Percentiles rank a stretch among this genome's conserved stretches.
Conservation (phyloP, 2,113 vertebrate species). For the Sardina pilchardus region DNA sequence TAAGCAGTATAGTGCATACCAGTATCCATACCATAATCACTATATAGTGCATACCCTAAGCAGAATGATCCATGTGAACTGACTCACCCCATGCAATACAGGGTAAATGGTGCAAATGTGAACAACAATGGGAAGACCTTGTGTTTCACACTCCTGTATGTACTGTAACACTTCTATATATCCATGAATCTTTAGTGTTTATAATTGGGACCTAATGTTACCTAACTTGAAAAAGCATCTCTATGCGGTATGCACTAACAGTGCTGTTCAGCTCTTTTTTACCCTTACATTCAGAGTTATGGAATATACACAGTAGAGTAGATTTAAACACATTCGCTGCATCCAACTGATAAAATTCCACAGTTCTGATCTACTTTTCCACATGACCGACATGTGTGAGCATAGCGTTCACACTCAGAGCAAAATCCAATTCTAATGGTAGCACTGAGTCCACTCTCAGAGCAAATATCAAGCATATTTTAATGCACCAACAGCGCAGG, state of each 20-base stretch:
- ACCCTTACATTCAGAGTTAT: neutral
- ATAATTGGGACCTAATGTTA: neutral
- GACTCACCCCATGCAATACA: neutral
- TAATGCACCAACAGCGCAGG: too few species aligned
- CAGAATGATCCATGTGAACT: neutral
- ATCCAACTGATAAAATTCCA: neutral
- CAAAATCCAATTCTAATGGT: neutral
- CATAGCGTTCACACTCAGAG: neutral
- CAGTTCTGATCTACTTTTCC: neutral
- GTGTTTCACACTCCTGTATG: neutral
- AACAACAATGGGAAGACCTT: neutral
- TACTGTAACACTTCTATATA: too few species aligned
- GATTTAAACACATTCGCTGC: neutral
- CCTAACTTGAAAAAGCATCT: too few species aligned
- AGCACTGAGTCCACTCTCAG: neutral
- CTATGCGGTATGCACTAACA: too few species aligned
- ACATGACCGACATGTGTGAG: neutral
- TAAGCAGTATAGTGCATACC: too few species aligned
- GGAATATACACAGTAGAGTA: neutral
- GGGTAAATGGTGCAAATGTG: neutral
- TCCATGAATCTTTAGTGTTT: too few species aligned
- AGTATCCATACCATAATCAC: too few species aligned
- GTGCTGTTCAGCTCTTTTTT: neutral
- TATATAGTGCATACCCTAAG: too few species aligned
- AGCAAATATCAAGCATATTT: too few species aligned